Conservation (phyloP, 2,113 vertebrate genomes). For the Aplodontia rufa region DNA sequence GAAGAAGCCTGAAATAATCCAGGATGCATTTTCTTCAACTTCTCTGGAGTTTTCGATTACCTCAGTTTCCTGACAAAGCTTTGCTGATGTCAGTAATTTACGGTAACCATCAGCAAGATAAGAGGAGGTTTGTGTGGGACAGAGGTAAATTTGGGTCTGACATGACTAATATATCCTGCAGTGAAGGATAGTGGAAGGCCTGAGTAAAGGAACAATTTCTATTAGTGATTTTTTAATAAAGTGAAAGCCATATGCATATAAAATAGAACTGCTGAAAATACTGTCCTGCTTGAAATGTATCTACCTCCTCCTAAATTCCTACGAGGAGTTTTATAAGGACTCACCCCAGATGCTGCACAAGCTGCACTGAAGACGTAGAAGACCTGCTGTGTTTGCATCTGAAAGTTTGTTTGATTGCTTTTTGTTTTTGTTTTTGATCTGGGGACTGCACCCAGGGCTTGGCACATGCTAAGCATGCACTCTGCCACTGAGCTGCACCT, state of each 20-base stretch:
- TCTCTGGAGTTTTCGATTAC: constrained; percentile 79
- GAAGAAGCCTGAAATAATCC: constrained; percentile 79
- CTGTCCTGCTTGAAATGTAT: background rate
- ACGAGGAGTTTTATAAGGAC: constrained; percentile 26
- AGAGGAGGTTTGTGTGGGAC: constrained; percentile 77
- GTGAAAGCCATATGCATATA: background rate
- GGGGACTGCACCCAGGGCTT: background rate
- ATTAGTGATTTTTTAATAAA: constrained; percentile 45
- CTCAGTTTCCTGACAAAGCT: constrained; percentile 86
- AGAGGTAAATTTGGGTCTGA: constrained; percentile 71
- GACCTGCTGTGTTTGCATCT: background rate
- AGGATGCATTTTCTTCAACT: constrained; percentile 82
- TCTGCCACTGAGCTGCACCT: background rate
- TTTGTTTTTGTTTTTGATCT: background rate
- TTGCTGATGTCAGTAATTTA: constrained; percentile 82
- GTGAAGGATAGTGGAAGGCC: constrained; percentile 55
- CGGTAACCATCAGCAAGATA: constrained; percentile 79
- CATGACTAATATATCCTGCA: constrained; percentile 73
- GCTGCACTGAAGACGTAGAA: background rate
- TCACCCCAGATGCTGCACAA: background rate
- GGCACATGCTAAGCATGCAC: fast-evolving
- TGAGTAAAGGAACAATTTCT: constrained; percentile 58
- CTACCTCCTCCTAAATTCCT: background rate
- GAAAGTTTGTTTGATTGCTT: background rate
- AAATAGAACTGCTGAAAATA: background rate